These are phyloP conservation scores for Rutilus rutilus DNA, from an alignment of 2,113 vertebrate species.

Conservation along the genomic window DNA sequence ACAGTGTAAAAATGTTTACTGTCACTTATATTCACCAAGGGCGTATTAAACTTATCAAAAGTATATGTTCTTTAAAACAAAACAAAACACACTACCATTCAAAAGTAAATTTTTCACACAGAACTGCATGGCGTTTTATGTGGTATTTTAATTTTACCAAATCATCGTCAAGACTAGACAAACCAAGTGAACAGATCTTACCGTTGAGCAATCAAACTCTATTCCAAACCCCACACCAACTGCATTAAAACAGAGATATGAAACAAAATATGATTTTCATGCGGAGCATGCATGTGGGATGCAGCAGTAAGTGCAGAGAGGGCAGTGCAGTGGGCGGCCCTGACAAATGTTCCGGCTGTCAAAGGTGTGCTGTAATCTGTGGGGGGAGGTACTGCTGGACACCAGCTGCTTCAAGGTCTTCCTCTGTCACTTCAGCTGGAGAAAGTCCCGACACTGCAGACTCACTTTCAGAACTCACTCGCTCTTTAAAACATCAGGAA, in stretches of 20 bases:
- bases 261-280: not conserved
- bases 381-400: conserved; percentile 48
- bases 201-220: not conserved
- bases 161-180: not conserved
- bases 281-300: conserved; percentile 35
- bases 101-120: not conserved
- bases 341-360: conserved; percentile 64
- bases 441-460: conserved; percentile 39
- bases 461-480: conserved; percentile 13
- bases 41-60: too few species aligned
- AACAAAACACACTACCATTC: too few species aligned
- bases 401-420: conserved; percentile 38
- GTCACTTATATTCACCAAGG: too few species aligned
- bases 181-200: not conserved
- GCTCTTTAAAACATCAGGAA: not conserved
- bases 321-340: conserved; percentile 46
- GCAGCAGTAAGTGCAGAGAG: conserved; percentile 54
- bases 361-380: conserved; percentile 64
- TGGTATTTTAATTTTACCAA: not conserved
- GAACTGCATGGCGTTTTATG: not conserved
- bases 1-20: not conserved
- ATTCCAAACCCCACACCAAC: not conserved
- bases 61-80: too few species aligned
- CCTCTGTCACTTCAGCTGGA: conserved; percentile 20
- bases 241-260: not conserved